Evolutionary conservation across 2,113 vertebrate genomes (phyloP).

Genomic region (Forbesichthys papilliferus): DNA sequence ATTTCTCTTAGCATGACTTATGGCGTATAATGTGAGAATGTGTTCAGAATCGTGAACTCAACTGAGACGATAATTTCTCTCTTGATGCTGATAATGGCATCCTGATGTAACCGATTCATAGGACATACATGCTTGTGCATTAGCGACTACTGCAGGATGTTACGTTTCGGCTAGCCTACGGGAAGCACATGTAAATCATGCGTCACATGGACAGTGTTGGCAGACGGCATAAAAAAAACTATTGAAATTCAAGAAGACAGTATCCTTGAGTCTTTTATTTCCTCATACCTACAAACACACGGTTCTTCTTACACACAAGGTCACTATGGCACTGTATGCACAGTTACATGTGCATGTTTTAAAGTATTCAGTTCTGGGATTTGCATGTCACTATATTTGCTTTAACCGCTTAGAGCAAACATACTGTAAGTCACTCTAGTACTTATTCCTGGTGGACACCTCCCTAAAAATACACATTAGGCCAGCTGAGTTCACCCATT

Average conservation of each 20-base stretch:
- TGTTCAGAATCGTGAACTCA: conserved; percentile 4
- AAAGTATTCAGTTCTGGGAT: neutral
- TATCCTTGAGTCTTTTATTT: conserved; percentile 11
- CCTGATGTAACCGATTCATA: conserved; percentile 23
- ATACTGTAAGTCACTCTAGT: too few relatives aligned
- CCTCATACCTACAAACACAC: neutral
- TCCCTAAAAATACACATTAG: neutral
- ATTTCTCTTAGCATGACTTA: too few relatives aligned
- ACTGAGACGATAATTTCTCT: neutral
- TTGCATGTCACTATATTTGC: neutral
- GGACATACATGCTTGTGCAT: conserved; percentile 26
- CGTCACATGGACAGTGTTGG: conserved; percentile 10
- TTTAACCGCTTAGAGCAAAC: too few relatives aligned
- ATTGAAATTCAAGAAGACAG: conserved; percentile 15
- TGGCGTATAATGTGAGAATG: neutral
- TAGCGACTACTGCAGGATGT: conserved; percentile 34
- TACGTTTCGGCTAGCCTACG: conserved; percentile 24
- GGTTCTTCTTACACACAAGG: neutral
- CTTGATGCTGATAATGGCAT: conserved; percentile 12
- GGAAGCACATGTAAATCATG: conserved; percentile 30
- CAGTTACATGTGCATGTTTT: neutral
- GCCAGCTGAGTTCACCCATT: too few relatives aligned
- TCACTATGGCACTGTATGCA: neutral
- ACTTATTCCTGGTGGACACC: neutral
- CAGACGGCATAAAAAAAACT: conserved; percentile 11